Evolutionary conservation across 2,797 vertebrate genomes (phyloP).

Genomic region (Alectoris magna): DNA sequence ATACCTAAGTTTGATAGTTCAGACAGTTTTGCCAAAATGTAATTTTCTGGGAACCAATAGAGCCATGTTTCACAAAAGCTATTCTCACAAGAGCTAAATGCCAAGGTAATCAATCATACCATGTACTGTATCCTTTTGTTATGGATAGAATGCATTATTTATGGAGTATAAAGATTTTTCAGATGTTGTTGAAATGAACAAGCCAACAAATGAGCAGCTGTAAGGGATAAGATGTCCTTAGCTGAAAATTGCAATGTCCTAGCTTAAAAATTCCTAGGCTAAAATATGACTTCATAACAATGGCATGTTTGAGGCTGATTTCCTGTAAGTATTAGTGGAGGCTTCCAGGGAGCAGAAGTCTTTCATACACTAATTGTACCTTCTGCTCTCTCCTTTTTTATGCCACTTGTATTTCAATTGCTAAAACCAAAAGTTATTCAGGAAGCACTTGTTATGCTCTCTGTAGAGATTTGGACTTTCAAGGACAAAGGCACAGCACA

Average conservation of each 20-base stretch:
- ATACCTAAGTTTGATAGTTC: neutral
- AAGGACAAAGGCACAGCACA: neutral
- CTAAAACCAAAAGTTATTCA: neutral
- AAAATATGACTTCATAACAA: neutral
- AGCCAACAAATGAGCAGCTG: neutral
- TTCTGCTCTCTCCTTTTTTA: neutral
- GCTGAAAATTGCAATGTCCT: constrained; percentile 20
- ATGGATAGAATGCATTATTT: constrained; percentile 47
- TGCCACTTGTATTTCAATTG: neutral
- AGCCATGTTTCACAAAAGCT: constrained; percentile 42
- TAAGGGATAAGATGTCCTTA: neutral
- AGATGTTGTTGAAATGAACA: constrained; percentile 29
- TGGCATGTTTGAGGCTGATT: neutral
- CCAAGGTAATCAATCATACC: constrained; percentile 54
- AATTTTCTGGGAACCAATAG: constrained; percentile 32
- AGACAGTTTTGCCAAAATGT: constrained; percentile 20
- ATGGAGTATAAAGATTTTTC: constrained; percentile 45
- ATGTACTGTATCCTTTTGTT: neutral
- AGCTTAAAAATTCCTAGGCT: neutral
- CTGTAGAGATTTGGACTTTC: neutral
- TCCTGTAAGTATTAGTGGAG: neutral
- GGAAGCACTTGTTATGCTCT: neutral
- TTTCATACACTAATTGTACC: neutral
- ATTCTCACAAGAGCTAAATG: constrained; percentile 36
- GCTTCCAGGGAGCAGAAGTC: neutral